These are phyloP conservation scores for Ranitomeya variabilis DNA, from an alignment of 2,113 vertebrate species.

Conservation along the genomic window DNA sequence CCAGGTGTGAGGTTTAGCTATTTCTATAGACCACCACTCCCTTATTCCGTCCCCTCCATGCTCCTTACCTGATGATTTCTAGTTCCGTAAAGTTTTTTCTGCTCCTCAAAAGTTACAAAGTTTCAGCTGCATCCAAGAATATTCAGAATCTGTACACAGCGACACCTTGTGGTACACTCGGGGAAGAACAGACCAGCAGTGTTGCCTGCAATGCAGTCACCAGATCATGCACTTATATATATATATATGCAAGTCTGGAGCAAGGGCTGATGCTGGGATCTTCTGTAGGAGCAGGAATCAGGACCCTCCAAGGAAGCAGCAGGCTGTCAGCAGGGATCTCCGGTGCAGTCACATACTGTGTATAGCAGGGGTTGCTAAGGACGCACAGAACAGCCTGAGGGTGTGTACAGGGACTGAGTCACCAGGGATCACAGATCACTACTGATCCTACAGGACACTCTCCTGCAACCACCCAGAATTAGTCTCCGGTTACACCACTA, in stretches of 20 bases:
- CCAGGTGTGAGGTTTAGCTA: background rate
- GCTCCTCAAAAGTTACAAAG: background rate
- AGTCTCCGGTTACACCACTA: too few relatives aligned
- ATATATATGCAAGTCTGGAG: background rate
- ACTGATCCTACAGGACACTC: background rate
- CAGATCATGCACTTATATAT: background rate
- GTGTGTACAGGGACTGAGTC: background rate
- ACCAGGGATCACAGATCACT: background rate
- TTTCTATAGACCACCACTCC: background rate
- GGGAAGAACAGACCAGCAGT: background rate
- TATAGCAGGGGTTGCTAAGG: constrained; percentile 13
- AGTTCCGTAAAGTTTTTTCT: background rate
- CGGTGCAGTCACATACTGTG: background rate
- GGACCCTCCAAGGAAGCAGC: background rate
- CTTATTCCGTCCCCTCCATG: background rate
- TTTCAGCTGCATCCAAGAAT: background rate
- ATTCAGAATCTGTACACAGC: background rate
- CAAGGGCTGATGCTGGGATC: background rate
- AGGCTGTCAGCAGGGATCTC: background rate
- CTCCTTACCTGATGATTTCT: background rate
- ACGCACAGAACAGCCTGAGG: constrained; percentile 2
- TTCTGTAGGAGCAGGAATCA: background rate
- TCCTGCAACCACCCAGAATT: too few relatives aligned
- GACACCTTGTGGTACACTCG: background rate
- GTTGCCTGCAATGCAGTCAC: background rate